Evolutionary conservation across 2,797 vertebrate genomes (phyloP).

Genomic region (Tragelaphus eurycerus): DNA sequence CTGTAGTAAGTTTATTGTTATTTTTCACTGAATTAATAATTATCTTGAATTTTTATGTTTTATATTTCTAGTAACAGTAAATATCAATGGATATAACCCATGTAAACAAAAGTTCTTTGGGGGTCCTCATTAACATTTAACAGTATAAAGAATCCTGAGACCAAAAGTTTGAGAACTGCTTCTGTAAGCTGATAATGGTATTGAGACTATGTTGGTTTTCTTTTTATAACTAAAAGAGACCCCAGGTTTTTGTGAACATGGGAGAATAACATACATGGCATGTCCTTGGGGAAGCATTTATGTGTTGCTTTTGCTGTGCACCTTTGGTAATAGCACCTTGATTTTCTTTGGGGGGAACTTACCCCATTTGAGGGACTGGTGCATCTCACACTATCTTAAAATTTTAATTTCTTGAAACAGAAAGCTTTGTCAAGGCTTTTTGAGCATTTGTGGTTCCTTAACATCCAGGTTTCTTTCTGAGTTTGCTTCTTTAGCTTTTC

Average conservation of each 20-base stretch:
- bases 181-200: background rate
- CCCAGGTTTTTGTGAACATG: background rate
- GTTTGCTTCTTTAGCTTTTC: background rate
- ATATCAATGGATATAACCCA: background rate
- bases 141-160: background rate
- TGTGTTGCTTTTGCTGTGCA: background rate
- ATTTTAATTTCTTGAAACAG: conserved; percentile 25
- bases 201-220: background rate
- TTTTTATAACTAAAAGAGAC: background rate
- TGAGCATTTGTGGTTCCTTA: background rate
- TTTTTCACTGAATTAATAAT: conserved; percentile 47
- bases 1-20: background rate
- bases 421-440: background rate
- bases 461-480: background rate
- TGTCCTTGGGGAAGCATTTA: background rate
- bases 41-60: conserved; percentile 42
- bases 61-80: conserved; percentile 22
- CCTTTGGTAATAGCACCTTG: background rate
- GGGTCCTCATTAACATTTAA: conserved; percentile 18
- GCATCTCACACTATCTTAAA: background rate
- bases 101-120: conserved; percentile 17
- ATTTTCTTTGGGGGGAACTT: background rate
- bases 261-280: background rate
- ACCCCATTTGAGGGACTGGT: background rate
- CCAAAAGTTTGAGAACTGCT: conserved; percentile 19